Base-by-base conservation (phyloP, 2,797 vertebrate species). In the Bovichtus diacanthus region DNA sequence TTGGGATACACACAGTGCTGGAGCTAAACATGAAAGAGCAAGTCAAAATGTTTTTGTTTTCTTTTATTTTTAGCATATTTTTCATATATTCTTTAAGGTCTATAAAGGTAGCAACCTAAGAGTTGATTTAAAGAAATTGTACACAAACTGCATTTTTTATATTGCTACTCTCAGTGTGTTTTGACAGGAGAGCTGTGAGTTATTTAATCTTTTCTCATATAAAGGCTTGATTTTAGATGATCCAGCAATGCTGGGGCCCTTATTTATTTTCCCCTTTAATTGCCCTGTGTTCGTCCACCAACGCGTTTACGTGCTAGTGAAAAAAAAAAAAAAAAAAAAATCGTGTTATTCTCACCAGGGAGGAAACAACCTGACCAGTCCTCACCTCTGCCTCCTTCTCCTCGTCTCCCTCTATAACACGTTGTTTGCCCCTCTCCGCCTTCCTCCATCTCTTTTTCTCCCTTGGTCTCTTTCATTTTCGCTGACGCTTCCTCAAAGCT, bases 141-240 rank as follows among this genome's bases (percentile, higher is more conserved):
- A 85, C 84, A 81, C 69, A 87, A 89, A 75, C 62, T 78, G 86
- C 87, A 79, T 85, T 89, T 88, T 82, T 70, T 59, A 66, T 82
- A 73, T 76, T 88, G 81, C 87, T 92, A 87, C 55, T 75, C 74
- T 91, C 78, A 68, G 87, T 91, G 83, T 73, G 73, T 88, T 91
- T 87, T 85, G 87, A 89, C 90, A 81, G 72, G 70, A 61, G 62
- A 74, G 77, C 78, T 89, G 65, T 77, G 82, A 86, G 83, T 80
- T 89, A 83, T 88, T 88, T 90, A 84, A 84, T 86, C 70, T 82
- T 83, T 80, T 77, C 80, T 70, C 62, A 62, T 82, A 82, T 85
- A 83, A 81, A 86, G 69, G 78, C 83, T 70, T 81, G 81, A 87
- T 89, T 91, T 93, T 87, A 90, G 91, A 91, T 93, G 91, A 94